Conservation (phyloP, 2,888 invertebrate genomes). For the Anthophora plumipes region DNA sequence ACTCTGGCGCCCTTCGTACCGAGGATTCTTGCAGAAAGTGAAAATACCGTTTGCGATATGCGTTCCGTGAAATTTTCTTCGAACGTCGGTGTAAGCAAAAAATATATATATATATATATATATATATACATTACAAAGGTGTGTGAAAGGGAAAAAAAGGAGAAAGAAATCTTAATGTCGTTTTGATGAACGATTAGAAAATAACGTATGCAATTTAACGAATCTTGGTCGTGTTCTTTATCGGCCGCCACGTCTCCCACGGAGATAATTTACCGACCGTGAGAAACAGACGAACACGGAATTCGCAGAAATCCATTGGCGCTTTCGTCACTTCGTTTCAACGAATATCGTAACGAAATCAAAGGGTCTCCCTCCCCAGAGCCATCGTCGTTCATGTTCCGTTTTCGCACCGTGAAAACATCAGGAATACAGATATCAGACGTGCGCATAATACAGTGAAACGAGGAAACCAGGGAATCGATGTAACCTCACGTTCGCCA, state of each 20-base stretch:
- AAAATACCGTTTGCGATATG: background rate
- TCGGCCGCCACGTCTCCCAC: slow-evolving; percentile 39
- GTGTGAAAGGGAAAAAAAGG: too few relatives aligned
- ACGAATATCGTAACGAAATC: slow-evolving; percentile 4
- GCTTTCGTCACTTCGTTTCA: slow-evolving; percentile 35
- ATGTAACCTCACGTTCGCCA: slow-evolving; percentile 22
- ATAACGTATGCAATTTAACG: background rate
- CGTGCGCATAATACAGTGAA: background rate
- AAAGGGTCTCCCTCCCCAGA: background rate
- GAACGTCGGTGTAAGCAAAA: too few relatives aligned
- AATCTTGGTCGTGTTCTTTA: slow-evolving; percentile 45
- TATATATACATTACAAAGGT: background rate
- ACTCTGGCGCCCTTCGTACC: background rate
- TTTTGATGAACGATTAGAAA: background rate
- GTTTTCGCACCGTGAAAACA: background rate
- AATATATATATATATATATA: too few relatives aligned
- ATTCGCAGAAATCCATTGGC: slow-evolving; percentile 41
- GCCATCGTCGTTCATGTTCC: background rate
- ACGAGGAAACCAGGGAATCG: background rate
- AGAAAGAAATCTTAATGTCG: background rate
- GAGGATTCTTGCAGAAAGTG: background rate
- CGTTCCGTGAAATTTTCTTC: background rate
- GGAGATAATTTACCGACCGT: slow-evolving; percentile 65
- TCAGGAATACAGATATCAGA: too few relatives aligned
- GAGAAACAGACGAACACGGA: slow-evolving; percentile 40